phyloP scores from a whole-genome alignment of 2,888 invertebrate genomes.

The Nudaria mundana region DNA sequence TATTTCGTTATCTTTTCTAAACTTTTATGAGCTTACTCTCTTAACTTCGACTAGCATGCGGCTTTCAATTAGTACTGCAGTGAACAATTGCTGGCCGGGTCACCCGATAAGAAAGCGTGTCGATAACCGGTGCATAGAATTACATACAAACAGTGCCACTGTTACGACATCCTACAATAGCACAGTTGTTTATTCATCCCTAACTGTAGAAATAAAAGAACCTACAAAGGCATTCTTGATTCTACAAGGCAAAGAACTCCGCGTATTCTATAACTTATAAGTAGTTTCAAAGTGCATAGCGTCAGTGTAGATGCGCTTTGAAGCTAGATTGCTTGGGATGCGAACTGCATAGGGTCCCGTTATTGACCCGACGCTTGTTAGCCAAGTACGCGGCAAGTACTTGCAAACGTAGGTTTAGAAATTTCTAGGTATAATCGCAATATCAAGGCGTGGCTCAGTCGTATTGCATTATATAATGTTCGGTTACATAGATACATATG shows the following conservation, averaged over 20 bases:
- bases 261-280: constrained; percentile 14
- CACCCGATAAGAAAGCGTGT: constrained; percentile 61
- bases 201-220: constrained; percentile 47
- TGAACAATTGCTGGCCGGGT: constrained; percentile 52
- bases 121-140: constrained; percentile 67
- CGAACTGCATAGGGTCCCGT: constrained; percentile 61
- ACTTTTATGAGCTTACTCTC: constrained; percentile 35
- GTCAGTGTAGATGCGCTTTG: constrained; percentile 55
- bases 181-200: constrained; percentile 45
- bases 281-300: constrained; percentile 44
- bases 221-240: too few relatives aligned
- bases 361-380: constrained; percentile 59
- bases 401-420: constrained; percentile 30
- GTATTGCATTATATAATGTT: too few relatives aligned
- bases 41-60: constrained; percentile 34
- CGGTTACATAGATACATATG: too few relatives aligned
- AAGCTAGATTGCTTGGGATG: constrained; percentile 45
- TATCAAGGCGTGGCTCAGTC: constrained; percentile 22
- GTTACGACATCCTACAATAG: constrained; percentile 45
- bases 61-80: constrained; percentile 35
- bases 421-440: constrained; percentile 23
- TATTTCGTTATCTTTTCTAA: constrained; percentile 6
- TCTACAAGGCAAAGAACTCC: constrained; percentile 55
- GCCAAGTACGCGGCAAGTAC: constrained; percentile 17
- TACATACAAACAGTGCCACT: constrained; percentile 44